Percentiles rank a stretch among this genome's conserved stretches.
Conservation (phyloP, 2,113 vertebrate species). For the Ammodytes dubius region DNA sequence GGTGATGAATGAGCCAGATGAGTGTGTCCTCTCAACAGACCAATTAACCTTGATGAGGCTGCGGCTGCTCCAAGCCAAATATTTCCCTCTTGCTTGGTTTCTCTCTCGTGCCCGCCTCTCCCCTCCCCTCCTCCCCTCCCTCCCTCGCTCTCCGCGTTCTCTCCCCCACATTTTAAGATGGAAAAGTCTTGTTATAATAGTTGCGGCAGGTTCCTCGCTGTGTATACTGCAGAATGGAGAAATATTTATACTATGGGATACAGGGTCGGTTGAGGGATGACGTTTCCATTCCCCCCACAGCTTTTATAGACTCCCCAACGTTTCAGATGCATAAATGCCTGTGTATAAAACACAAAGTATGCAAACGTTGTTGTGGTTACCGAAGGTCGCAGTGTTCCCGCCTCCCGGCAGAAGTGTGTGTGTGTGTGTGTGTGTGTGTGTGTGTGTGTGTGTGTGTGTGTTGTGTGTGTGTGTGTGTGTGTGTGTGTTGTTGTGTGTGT, state of each 20-base stretch:
- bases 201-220: constrained; percentile 62
- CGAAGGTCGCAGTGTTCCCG: constrained; percentile 68
- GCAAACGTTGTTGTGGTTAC: constrained; percentile 49
- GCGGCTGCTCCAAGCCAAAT: constrained; percentile 80
- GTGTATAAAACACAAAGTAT: not conserved
- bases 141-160: not conserved
- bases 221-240: constrained; percentile 61
- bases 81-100: constrained; percentile 74
- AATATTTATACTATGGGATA: constrained; percentile 68
- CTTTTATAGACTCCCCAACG: constrained; percentile 10
- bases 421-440: constrained; percentile 23
- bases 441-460: too few relatives aligned
- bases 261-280: constrained; percentile 55
- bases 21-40: constrained; percentile 82
- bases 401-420: constrained; percentile 29
- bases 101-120: constrained; percentile 22
- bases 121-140: not conserved
- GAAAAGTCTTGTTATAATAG: constrained; percentile 73
- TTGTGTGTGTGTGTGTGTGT: too few relatives aligned
- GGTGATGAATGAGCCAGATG: constrained; percentile 83
- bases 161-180: constrained; percentile 54
- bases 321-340: constrained; percentile 18
- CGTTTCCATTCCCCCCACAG: constrained; percentile 39
- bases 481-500: too few relatives aligned
- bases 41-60: constrained; percentile 88